Evolutionary conservation across 2,797 vertebrate genomes (phyloP), one percentile per base, ranked within the genome.

Genomic region (Danio albolineatus): DNA sequence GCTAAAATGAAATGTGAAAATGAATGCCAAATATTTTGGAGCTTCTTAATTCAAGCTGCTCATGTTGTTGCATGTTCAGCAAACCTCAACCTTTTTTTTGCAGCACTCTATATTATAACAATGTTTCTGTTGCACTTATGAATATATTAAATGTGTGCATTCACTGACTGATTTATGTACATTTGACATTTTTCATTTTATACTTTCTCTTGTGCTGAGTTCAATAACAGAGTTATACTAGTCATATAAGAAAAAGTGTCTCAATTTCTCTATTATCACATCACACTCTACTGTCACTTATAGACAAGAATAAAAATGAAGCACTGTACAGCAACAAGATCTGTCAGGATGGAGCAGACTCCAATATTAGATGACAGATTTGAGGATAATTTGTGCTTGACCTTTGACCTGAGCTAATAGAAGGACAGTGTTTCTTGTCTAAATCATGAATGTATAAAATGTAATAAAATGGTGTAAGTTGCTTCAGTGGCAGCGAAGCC

Each of bases 371-470:
- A 60, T 60, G 36, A 19, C 14, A 46, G 7, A 46, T 8, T 16
- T 21, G 38, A 44, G 17, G 21, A 56, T 66, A 3, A 65, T 56
- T 56, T 69, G 7, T 0, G 4, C 28, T 77, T 48, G 14, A 49
- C 53, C 2, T 7, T 44, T 57, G 53, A 49, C 43, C 64, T 49
- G 54, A 57, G 21, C 43, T 38, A 48, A 49, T 41, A 76, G 51
- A 56, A 56, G 49, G 10, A 3, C 51, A 76, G 14, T 36, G 61
- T 66, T 28, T 53, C 49, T 36, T 53, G 73, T 36, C 49, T 65
- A 41, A n/a, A 75, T 75, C 12, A n/a, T n/a, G n/a, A n/a, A n/a
- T 38, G 65, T 17, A 44, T 44, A 3, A 46, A 73, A 46, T 6
- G 21, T 41, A 70, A 17, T 51, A 61, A 61, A 60, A 76, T 19